Evolutionary conservation across 2,113 vertebrate genomes (phyloP).

Genomic region (Myiagra hebetior): DNA sequence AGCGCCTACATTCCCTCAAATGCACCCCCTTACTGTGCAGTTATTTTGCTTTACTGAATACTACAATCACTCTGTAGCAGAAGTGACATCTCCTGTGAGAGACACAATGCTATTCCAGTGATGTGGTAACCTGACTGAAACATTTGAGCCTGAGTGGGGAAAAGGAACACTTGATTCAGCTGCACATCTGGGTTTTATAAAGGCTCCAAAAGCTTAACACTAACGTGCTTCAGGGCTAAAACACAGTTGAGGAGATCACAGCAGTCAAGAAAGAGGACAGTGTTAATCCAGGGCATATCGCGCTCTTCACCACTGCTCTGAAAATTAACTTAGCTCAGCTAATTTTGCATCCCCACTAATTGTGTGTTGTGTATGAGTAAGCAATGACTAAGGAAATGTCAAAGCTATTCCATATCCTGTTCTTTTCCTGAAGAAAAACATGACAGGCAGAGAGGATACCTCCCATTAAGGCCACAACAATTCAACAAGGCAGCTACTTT

Average conservation of each 20-base stretch:
- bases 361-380: slow-evolving; percentile 63
- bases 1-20: not conserved
- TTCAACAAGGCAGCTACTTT: slow-evolving; percentile 14
- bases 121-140: slow-evolving; percentile 45
- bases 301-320: slow-evolving; percentile 37
- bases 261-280: slow-evolving; percentile 6
- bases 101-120: not conserved
- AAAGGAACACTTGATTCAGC: slow-evolving; percentile 3
- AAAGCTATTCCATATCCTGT: slow-evolving; percentile 64
- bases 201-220: slow-evolving; percentile 6
- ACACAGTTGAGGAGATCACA: not conserved
- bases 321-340: slow-evolving; percentile 66
- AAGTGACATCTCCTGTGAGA: slow-evolving; percentile 4
- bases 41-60: not conserved
- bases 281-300: slow-evolving; percentile 39
- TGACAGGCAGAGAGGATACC: slow-evolving; percentile 37
- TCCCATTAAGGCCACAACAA: slow-evolving; percentile 54
- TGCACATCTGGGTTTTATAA: slow-evolving; percentile 51
- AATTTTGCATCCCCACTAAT: slow-evolving; percentile 67
- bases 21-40: not conserved
- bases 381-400: slow-evolving; percentile 65
- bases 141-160: not conserved
- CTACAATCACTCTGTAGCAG: not conserved
- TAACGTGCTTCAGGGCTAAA: not conserved
- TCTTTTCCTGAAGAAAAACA: slow-evolving; percentile 61